Conservation (phyloP, 30 jellyfish, hydroid and myxozoan species). For the Aurelia aurita region DNA sequence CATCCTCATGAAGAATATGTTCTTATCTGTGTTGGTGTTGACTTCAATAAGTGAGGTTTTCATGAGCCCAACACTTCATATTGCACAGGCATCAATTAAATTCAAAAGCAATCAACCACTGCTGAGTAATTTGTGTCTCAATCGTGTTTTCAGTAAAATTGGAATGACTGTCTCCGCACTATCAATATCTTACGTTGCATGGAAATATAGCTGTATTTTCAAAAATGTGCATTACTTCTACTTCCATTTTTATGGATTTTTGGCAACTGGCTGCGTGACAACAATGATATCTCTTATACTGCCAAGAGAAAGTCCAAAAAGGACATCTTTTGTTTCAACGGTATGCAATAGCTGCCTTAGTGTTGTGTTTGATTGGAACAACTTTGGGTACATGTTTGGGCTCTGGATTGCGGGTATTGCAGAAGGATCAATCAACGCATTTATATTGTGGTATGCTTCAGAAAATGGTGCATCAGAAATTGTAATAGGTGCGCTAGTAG, state of each 20-base stretch:
- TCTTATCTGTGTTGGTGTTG: conserved; percentile 37
- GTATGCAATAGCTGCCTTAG: conserved; percentile 44
- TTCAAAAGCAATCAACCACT: conserved; percentile 40
- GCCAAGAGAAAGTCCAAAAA: conserved; percentile 44
- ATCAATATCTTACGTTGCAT: conserved; percentile 59
- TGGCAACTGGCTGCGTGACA: conserved; percentile 68
- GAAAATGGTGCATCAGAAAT: conserved; percentile 68
- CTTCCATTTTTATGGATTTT: conserved; percentile 75
- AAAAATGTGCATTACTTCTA: conserved; percentile 50
- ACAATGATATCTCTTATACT: conserved; percentile 48
- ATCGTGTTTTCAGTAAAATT: conserved; percentile 62
- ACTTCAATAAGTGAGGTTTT: conserved; percentile 67
- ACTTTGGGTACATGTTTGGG: conserved; percentile 49
- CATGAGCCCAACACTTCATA: conserved; percentile 58
- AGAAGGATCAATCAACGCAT: conserved; percentile 69
- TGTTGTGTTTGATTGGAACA: conserved; percentile 52
- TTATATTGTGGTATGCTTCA: conserved; percentile 70
- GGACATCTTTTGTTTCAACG: conserved; percentile 26
- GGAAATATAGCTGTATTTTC: conserved; percentile 53
- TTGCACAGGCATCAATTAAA: conserved; percentile 58
- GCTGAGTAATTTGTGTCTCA: conserved; percentile 46
- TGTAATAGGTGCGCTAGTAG: conserved; percentile 52
- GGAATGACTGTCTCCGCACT: conserved; percentile 71
- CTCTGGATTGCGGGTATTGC: conserved; percentile 73
- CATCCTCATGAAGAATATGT: conserved; percentile 50